Evolutionary conservation across 2,797 vertebrate genomes (phyloP).

Genomic region (Rhinatrema bivittatum): DNA sequence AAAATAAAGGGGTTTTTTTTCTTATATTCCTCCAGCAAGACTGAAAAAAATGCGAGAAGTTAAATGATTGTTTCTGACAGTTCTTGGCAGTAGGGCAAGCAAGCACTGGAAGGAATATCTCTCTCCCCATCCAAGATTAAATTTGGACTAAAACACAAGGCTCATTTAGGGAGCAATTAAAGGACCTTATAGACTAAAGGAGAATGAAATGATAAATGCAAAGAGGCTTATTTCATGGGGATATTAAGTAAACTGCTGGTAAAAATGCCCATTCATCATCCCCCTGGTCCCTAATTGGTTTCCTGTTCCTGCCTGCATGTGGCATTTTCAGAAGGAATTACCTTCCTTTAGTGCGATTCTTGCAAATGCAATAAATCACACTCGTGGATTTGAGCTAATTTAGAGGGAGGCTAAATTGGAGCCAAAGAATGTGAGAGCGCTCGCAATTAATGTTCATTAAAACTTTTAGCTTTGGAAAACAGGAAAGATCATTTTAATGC

Average conservation of each 20-base stretch:
- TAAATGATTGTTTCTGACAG: conserved; percentile 49
- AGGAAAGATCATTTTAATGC: conserved; percentile 25
- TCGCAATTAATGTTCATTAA: conserved; percentile 66
- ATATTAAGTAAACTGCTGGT: conserved; percentile 81
- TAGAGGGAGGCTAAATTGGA: conserved; percentile 61
- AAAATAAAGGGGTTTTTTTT: conserved; percentile 32
- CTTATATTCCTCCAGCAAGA: conserved; percentile 33
- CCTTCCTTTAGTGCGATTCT: conserved; percentile 58
- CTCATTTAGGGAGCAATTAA: conserved; percentile 64
- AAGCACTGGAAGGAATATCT: conserved; percentile 47
- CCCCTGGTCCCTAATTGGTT: conserved; percentile 66
- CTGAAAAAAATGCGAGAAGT: conserved; percentile 28
- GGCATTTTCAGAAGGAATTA: conserved; percentile 67
- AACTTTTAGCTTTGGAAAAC: conserved; percentile 47
- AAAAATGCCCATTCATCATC: conserved; percentile 79
- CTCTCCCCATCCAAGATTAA: conserved; percentile 48
- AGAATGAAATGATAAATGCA: conserved; percentile 64
- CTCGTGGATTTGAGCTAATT: conserved; percentile 58
- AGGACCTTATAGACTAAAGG: conserved; percentile 56
- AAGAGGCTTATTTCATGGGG: conserved; percentile 68
- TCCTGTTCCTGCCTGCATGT: conserved; percentile 66
- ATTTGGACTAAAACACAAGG: conserved; percentile 50
- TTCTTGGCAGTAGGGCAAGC: conserved; percentile 51
- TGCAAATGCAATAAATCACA: conserved; percentile 70
- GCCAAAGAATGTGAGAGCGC: conserved; percentile 58